phyloP scores from a whole-genome alignment of 2,113 vertebrate genomes.

The Phrynosoma blainvillii region DNA sequence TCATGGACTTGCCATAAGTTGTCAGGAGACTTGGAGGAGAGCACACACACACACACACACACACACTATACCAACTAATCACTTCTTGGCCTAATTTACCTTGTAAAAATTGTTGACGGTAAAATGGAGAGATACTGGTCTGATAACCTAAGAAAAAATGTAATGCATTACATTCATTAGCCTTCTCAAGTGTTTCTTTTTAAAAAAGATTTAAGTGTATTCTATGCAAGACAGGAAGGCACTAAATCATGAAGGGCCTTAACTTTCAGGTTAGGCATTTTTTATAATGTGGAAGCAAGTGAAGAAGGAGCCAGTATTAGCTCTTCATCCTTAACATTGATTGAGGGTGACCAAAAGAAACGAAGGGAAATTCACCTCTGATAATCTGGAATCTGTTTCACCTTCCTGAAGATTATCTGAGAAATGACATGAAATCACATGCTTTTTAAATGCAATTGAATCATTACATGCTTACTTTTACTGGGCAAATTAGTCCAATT shows the following conservation, averaged over 20 bases:
- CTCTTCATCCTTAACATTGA: neutral
- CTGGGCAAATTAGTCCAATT: slow-evolving; percentile 16
- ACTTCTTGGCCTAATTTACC: neutral
- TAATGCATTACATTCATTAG: neutral
- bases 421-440: neutral
- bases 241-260: neutral
- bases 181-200: neutral
- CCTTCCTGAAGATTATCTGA: neutral
- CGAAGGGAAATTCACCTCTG: too few species aligned
- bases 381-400: neutral
- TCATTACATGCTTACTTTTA: neutral
- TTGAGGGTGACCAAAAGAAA: neutral
- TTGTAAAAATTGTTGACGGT: neutral
- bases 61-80: neutral
- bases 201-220: neutral
- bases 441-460: neutral
- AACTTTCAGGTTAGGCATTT: neutral
- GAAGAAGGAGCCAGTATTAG: neutral
- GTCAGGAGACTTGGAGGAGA: too few species aligned
- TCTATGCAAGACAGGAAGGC: neutral
- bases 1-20: too few species aligned
- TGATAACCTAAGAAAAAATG: neutral
- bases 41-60: neutral
- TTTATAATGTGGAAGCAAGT: neutral
- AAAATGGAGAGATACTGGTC: neutral